Percentiles rank a stretch among this genome's conserved stretches.
Evolutionary conservation across 2,797 vertebrate genomes (phyloP).

Genomic region (Galaxias olidus): DNA sequence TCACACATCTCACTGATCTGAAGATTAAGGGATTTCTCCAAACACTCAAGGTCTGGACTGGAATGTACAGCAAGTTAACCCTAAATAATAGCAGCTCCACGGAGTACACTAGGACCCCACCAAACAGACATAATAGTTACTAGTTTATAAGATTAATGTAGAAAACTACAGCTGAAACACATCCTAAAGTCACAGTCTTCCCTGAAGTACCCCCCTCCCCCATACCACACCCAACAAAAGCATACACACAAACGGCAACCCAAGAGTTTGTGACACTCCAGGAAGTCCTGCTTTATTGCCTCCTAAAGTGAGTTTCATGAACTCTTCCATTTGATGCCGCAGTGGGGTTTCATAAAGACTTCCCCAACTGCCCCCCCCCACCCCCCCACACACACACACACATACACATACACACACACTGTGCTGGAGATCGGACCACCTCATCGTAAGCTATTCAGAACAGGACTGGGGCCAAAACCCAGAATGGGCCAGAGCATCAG

Average conservation of each 20-base stretch:
- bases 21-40: slow-evolving; percentile 17
- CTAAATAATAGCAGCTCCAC: too few species aligned
- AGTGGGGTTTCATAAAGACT: too few species aligned
- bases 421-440: slow-evolving; percentile 3
- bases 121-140: too few species aligned
- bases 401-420: not conserved
- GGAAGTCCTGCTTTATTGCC: too few species aligned
- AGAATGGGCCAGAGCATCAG: slow-evolving; percentile 1
- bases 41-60: slow-evolving; percentile 28
- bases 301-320: too few species aligned
- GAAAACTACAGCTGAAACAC: not conserved
- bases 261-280: too few species aligned
- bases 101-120: too few species aligned
- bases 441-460: slow-evolving; percentile 3
- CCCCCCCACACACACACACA: not conserved
- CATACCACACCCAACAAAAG: too few species aligned
- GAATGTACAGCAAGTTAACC: slow-evolving; percentile 33
- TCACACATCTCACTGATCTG: slow-evolving; percentile 15
- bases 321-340: too few species aligned
- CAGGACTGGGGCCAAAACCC: not conserved
- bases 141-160: too few species aligned
- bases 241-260: too few species aligned
- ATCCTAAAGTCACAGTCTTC: not conserved
- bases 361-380: too few species aligned
- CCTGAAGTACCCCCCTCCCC: not conserved